Conservation (phyloP, 2,888 invertebrate species). For the Eudemis profundana region DNA sequence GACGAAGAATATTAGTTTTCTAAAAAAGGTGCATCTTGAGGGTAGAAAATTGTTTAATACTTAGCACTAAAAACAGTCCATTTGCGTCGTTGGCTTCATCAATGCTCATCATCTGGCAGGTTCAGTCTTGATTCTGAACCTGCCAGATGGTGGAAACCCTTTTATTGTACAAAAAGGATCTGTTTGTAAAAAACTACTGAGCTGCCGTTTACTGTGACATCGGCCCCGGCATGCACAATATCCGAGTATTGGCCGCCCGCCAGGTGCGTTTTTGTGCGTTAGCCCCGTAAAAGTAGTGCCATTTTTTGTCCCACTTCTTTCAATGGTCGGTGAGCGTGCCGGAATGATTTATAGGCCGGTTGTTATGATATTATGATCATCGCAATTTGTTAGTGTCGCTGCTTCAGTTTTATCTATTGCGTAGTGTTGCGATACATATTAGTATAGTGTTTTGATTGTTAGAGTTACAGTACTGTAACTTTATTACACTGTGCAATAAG, state of each 20-base stretch:
- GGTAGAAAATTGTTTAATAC: too few relatives aligned
- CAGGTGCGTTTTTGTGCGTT: constrained; percentile 40
- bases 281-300: constrained; percentile 14
- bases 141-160: too few relatives aligned
- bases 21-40: too few relatives aligned
- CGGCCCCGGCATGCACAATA: constrained; percentile 19
- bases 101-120: too few relatives aligned
- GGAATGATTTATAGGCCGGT: constrained; percentile 9
- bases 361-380: constrained; percentile 22
- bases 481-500: too few relatives aligned
- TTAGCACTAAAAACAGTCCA: too few relatives aligned
- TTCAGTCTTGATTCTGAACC: too few relatives aligned
- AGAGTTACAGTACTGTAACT: too few relatives aligned
- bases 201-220: not conserved
- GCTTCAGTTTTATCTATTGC: constrained; percentile 6
- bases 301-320: constrained; percentile 15
- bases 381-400: constrained; percentile 17
- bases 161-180: too few relatives aligned
- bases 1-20: too few relatives aligned
- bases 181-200: not conserved
- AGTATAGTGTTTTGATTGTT: too few relatives aligned
- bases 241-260: constrained; percentile 31
- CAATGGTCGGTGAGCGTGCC: constrained; percentile 11
- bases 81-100: too few relatives aligned
- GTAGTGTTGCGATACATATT: not conserved